Conservation (phyloP, 2,113 vertebrate species). For the Oryzias celebensis region DNA sequence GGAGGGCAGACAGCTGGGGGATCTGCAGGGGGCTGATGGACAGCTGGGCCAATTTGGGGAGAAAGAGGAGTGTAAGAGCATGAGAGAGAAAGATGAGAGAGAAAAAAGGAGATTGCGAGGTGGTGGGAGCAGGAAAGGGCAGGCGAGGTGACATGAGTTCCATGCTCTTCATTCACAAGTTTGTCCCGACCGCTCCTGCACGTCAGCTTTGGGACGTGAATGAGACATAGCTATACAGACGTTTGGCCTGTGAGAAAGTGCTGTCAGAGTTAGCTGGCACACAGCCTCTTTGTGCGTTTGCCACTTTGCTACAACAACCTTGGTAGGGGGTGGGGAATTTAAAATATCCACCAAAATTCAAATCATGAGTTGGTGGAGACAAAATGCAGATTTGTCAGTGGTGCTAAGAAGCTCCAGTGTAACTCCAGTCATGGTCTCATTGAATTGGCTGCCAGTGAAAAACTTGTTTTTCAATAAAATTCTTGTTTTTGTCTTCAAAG, state of each 20-base stretch:
- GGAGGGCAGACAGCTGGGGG: conserved; percentile 76
- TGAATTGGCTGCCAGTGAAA: too few species aligned
- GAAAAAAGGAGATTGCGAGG: conserved; percentile 38
- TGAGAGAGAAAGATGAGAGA: conserved; percentile 45
- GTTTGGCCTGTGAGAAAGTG: conserved; percentile 63
- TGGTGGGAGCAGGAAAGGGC: conserved; percentile 51
- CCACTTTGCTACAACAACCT: conserved; percentile 33
- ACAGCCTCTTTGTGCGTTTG: conserved; percentile 44
- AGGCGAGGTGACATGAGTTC: conserved; percentile 61
- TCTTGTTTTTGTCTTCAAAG: too few species aligned
- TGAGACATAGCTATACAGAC: conserved; percentile 74
- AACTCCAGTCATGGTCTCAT: too few species aligned
- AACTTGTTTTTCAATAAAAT: too few species aligned
- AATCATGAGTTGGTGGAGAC: conserved; percentile 53
- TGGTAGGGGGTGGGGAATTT: conserved; percentile 10
- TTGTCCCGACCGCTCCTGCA: conserved; percentile 49
- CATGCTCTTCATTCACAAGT: conserved; percentile 57
- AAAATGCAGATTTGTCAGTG: too few species aligned
- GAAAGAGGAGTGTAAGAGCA: conserved; percentile 48
- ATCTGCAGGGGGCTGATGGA: conserved; percentile 75
- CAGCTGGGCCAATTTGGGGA: conserved; percentile 77
- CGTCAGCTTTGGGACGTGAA: conserved; percentile 49
- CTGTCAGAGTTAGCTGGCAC: conserved; percentile 38
- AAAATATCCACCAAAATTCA: conserved; percentile 54
- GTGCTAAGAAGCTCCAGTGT: too few species aligned